Conservation (phyloP, 2,888 invertebrate genomes). For the Zaprionus bogoriensis region DNA sequence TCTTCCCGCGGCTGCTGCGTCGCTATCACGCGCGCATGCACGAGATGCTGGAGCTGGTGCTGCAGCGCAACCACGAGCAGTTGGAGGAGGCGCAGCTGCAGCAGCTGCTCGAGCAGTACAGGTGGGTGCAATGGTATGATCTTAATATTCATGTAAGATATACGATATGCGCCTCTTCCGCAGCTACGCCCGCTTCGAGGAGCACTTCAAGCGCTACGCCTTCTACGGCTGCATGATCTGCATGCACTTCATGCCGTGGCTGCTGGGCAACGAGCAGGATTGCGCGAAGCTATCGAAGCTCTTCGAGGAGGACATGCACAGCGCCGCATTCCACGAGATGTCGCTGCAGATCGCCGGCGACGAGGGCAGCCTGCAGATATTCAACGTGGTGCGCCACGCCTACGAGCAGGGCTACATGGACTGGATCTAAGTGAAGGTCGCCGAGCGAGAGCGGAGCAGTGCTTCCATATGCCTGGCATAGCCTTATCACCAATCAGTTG, state of each 20-base stretch:
- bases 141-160: no score
- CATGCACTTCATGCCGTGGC: slow-evolving; percentile 81
- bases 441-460: background rate
- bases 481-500: no score
- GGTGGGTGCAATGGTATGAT: slow-evolving; percentile 31
- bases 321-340: slow-evolving; percentile 72
- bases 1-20: slow-evolving; percentile 70
- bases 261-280: slow-evolving; percentile 72
- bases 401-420: slow-evolving; percentile 80
- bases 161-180: background rate
- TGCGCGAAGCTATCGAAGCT: slow-evolving; percentile 67
- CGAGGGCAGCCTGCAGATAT: slow-evolving; percentile 70
- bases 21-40: slow-evolving; percentile 73
- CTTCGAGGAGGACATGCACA: slow-evolving; percentile 76
- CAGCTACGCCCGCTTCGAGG: slow-evolving; percentile 75
- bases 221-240: slow-evolving; percentile 80
- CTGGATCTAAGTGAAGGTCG: slow-evolving; percentile 12
- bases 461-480: background rate
- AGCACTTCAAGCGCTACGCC: slow-evolving; percentile 80
- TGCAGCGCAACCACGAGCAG: slow-evolving; percentile 51
- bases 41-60: slow-evolving; percentile 59
- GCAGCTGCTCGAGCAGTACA: slow-evolving; percentile 48
- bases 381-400: slow-evolving; percentile 78
- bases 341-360: slow-evolving; percentile 78
- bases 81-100: slow-evolving; percentile 35